Evolutionary conservation across 2,113 vertebrate genomes (phyloP).

Genomic region (Cyprinodon tularosa): DNA sequence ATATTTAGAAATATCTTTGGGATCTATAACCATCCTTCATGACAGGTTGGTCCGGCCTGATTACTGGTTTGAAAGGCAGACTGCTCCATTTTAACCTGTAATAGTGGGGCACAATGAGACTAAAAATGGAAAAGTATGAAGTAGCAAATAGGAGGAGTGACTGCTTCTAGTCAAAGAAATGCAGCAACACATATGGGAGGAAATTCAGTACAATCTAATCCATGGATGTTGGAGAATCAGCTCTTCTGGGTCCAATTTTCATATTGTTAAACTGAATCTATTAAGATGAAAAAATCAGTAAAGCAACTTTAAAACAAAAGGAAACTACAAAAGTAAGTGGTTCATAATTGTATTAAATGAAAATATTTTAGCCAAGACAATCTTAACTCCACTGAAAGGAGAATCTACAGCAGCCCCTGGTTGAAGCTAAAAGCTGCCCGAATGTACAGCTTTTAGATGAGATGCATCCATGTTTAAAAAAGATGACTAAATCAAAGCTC

Average conservation of each 20-base stretch:
- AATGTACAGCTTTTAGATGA: neutral
- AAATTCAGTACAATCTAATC: too few relatives aligned
- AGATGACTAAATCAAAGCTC: neutral
- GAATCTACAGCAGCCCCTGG: neutral
- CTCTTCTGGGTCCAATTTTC: neutral
- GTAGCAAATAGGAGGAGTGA: too few relatives aligned
- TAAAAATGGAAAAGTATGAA: too few relatives aligned
- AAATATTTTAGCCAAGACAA: neutral
- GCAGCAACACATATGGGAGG: too few relatives aligned
- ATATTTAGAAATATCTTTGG: too few relatives aligned
- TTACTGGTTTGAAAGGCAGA: too few relatives aligned
- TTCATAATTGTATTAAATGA: neutral
- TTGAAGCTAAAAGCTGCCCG: neutral
- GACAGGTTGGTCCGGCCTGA: too few relatives aligned
- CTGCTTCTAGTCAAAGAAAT: too few relatives aligned
- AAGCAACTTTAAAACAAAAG: neutral
- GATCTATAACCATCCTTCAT: too few relatives aligned
- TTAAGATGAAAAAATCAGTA: neutral
- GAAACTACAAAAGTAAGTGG: neutral
- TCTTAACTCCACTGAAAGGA: neutral
- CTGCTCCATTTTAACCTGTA: too few relatives aligned
- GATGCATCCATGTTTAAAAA: neutral
- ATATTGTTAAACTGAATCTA: neutral
- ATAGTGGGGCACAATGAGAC: too few relatives aligned
- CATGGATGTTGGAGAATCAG: too few relatives aligned